phyloP scores from a whole-genome alignment of 2,888 invertebrate species.

The Aelia acuminata region DNA sequence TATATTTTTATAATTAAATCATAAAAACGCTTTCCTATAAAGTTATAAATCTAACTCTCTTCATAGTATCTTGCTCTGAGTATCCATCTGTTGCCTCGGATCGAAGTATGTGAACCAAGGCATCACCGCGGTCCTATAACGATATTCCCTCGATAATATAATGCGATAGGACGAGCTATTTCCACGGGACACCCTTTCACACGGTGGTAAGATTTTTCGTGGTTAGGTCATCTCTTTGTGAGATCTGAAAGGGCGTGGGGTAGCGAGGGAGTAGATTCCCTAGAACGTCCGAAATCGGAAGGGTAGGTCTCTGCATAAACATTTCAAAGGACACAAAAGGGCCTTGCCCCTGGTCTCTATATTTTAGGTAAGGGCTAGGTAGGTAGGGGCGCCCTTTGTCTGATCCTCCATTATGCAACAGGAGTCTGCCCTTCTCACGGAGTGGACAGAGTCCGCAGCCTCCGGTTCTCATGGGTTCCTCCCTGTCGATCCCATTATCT shows the following conservation, averaged over 20 bases:
- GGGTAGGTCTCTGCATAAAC: conserved; percentile 51
- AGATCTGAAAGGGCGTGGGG: conserved; percentile 41
- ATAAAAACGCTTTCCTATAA: too few species aligned
- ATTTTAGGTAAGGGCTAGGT: conserved; percentile 51
- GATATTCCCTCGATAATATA: conserved; percentile 30
- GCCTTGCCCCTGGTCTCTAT: conserved; percentile 39
- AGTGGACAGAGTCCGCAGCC: conserved; percentile 37
- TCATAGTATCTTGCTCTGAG: too few species aligned
- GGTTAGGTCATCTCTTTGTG: conserved; percentile 45
- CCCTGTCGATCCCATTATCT: conserved; percentile 28
- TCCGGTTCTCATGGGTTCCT: conserved; percentile 28
- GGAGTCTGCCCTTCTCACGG: conserved; percentile 45
- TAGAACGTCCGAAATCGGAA: conserved; percentile 46
- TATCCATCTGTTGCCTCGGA: background rate
- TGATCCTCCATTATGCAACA: conserved; percentile 23
- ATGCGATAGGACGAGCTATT: background rate
- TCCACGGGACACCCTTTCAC: conserved; percentile 39
- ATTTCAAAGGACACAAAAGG: conserved; percentile 47
- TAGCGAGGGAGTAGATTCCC: conserved; percentile 42
- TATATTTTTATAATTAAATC: too few species aligned
- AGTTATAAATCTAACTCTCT: too few species aligned
- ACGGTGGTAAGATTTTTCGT: conserved; percentile 45
- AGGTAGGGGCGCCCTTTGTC: conserved; percentile 41
- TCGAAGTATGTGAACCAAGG: background rate
- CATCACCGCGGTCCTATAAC: background rate